Percentiles rank a stretch among this genome's conserved stretches.
These are phyloP conservation scores for Anser cygnoides DNA, from an alignment of 2,113 vertebrate species.

Conservation along the genomic window DNA sequence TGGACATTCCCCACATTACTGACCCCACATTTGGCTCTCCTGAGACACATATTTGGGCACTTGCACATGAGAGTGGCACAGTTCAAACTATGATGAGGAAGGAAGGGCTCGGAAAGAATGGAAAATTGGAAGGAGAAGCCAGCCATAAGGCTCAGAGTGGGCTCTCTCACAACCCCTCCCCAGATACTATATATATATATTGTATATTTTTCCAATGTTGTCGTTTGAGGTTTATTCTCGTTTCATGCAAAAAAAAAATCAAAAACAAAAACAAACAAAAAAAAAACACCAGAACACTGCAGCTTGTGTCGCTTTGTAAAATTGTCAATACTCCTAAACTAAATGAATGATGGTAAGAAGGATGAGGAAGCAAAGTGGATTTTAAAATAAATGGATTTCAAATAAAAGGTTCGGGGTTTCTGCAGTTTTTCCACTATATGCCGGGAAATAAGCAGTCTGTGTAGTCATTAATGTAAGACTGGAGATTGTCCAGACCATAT, in stretches of 20 bases:
- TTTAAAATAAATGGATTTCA: slow-evolving; percentile 79
- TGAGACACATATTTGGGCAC: not conserved
- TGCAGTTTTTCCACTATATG: not conserved
- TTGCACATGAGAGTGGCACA: not conserved
- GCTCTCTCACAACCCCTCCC: slow-evolving; percentile 25
- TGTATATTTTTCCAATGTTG: slow-evolving; percentile 87
- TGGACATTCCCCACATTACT: slow-evolving; percentile 30
- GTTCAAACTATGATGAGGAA: not conserved
- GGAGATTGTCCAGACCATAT: not conserved
- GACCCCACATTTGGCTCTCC: slow-evolving; percentile 35
- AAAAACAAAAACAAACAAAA: not conserved
- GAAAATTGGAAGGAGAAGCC: not conserved
- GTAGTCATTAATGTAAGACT: not conserved
- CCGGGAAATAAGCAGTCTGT: not conserved
- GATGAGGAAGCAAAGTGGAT: slow-evolving; percentile 59
- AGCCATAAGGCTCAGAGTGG: slow-evolving; percentile 33
- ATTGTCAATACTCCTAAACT: slow-evolving; percentile 60
- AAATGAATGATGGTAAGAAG: slow-evolving; percentile 38
- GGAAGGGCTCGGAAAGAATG: not conserved
- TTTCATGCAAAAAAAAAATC: slow-evolving; percentile 62
- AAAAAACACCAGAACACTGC: slow-evolving; percentile 31
- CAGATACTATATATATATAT: slow-evolving; percentile 79
- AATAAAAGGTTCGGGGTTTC: slow-evolving; percentile 18
- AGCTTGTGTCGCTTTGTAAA: slow-evolving; percentile 78
- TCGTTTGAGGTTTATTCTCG: slow-evolving; percentile 76